These are phyloP conservation scores for Pilophorus perplexus DNA, from an alignment of 2,888 invertebrate genomes.

Conservation along the genomic window DNA sequence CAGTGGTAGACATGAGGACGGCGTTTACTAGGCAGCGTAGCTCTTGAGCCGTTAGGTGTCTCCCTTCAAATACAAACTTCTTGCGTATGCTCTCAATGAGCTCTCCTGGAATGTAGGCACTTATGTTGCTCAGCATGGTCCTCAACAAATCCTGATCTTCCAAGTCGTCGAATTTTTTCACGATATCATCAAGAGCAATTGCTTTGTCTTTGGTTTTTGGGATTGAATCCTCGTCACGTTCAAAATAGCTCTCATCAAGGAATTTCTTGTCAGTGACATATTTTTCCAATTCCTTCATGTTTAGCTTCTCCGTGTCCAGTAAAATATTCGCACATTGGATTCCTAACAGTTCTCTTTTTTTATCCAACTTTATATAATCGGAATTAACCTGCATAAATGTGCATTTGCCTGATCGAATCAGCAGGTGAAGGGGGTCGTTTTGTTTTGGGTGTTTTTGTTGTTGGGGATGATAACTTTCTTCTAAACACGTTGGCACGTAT, in stretches of 20 bases:
- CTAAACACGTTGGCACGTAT: no score
- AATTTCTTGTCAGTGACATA: background rate
- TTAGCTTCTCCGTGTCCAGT: background rate
- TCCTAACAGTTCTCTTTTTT: background rate
- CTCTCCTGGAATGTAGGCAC: no score
- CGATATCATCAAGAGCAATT: background rate
- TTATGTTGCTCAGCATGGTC: slow-evolving; percentile 24
- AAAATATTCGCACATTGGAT: background rate
- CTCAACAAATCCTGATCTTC: background rate
- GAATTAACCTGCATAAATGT: background rate
- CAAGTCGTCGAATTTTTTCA: slow-evolving; percentile 25
- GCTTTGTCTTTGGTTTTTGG: no score
- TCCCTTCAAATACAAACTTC: slow-evolving; percentile 46
- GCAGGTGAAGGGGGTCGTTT: no score
- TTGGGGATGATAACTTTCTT: no score
- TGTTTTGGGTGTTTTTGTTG: no score
- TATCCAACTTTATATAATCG: background rate
- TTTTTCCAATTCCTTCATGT: background rate
- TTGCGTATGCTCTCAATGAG: slow-evolving; percentile 42
- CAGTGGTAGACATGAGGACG: slow-evolving; percentile 35
- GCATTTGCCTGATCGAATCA: background rate
- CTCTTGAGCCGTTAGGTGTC: slow-evolving; percentile 44
- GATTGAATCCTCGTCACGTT: no score
- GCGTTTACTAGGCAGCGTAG: slow-evolving; percentile 45
- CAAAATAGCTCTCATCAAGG: background rate